Conservation (phyloP, 2,888 invertebrate genomes). For the Pseudococcus jackbeardsleyi region DNA sequence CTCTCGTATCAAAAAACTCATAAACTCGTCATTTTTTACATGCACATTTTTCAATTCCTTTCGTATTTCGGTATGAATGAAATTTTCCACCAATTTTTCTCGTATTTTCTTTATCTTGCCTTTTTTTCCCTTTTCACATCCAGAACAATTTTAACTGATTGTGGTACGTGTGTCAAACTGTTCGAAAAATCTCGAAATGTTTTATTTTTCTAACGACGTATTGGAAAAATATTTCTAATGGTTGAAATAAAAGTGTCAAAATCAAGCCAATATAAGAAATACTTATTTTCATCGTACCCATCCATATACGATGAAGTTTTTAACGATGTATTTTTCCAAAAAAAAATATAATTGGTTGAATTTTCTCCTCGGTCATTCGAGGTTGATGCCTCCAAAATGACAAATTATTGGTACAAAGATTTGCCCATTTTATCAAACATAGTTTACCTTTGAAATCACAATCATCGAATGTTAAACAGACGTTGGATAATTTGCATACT, state of each 20-base stretch:
- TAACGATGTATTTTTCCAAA: background rate
- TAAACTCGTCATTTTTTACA: conserved; percentile 14
- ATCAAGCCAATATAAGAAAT: background rate
- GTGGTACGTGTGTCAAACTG: conserved; percentile 37
- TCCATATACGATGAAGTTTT: background rate
- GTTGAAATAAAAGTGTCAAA: conserved; percentile 7
- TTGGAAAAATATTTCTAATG: conserved; percentile 15
- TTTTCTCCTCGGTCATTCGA: background rate
- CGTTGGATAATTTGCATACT: background rate
- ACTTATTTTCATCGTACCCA: background rate
- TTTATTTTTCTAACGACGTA: conserved; percentile 6
- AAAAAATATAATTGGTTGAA: background rate
- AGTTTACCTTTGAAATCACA: background rate
- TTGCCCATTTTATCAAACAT: background rate
- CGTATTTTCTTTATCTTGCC: background rate
- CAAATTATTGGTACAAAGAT: background rate
- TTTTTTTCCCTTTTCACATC: background rate
- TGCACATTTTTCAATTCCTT: background rate
- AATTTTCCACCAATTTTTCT: conserved; percentile 2
- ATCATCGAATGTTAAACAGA: background rate
- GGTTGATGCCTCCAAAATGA: background rate
- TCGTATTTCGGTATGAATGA: background rate
- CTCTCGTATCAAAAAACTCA: conserved; percentile 20
- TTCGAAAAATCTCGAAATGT: background rate
- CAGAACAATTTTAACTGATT: conserved; percentile 32